Evolutionary conservation across 1,140 invertebrate genomes (phyloP).

Genomic region (Galleria mellonella): DNA sequence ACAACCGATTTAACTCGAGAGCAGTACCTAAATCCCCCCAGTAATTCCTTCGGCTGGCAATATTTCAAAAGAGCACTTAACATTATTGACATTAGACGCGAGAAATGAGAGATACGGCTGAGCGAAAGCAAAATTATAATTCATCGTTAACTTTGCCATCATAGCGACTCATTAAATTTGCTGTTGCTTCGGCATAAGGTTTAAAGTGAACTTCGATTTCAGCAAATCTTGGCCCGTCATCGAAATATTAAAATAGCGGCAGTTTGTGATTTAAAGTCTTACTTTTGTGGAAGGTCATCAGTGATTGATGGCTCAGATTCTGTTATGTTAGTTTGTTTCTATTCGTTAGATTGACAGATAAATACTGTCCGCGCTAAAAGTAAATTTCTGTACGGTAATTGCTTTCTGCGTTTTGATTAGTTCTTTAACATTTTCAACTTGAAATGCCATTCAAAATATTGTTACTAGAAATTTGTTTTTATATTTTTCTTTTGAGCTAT

Average conservation of each 20-base stretch:
- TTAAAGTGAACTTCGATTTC: background rate
- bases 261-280: constrained; percentile 2
- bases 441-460: constrained; percentile 1
- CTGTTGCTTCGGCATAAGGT: constrained; percentile 9
- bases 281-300: constrained; percentile 4
- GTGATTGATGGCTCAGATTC: constrained; percentile 8
- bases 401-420: constrained; percentile 1
- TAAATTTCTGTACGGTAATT: background rate
- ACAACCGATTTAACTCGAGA: constrained; percentile 20
- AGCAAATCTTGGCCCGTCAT: too few relatives aligned
- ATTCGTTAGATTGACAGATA: constrained; percentile 1
- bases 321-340: background rate
- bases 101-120: constrained; percentile 29
- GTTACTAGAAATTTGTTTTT: constrained; percentile 2
- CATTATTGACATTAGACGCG: constrained; percentile 36
- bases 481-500: too few relatives aligned
- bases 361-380: background rate
- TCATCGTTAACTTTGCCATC: constrained; percentile 11
- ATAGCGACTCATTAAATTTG: constrained; percentile 6
- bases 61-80: constrained; percentile 50
- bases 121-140: constrained; percentile 30
- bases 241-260: too few relatives aligned
- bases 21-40: constrained; percentile 19
- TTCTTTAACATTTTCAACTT: background rate
- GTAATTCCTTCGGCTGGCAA: constrained; percentile 34